A percentile compares a stretch with the other conserved stretches of the same genome.
Evolutionary conservation across 2,888 invertebrate genomes (phyloP).

Genomic region (Endomychus coccineus): DNA sequence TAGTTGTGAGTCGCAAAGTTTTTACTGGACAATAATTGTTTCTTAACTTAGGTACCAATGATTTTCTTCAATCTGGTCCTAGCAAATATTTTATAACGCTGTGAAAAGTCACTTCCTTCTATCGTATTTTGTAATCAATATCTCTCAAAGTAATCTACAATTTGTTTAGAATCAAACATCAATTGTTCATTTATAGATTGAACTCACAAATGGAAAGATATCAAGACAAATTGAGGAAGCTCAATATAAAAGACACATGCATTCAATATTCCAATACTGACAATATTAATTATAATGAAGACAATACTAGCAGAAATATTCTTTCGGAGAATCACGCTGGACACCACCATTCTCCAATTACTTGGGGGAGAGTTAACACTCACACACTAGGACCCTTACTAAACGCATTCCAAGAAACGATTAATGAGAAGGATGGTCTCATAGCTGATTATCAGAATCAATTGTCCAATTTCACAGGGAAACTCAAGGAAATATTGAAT

Average conservation of each 20-base stretch:
- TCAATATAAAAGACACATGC: conserved; percentile 24
- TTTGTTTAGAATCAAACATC: no score
- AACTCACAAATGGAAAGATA: conserved; percentile 72
- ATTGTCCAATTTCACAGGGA: conserved; percentile 62
- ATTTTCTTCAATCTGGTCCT: no score
- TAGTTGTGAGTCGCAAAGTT: no score
- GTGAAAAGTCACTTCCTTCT: no score
- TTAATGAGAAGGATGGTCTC: conserved; percentile 67
- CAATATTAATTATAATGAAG: conserved; percentile 14
- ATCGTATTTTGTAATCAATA: no score
- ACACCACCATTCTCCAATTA: conserved; percentile 43
- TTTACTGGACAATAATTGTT: no score
- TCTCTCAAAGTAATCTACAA: no score
- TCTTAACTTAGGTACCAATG: no score
- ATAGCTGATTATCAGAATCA: conserved; percentile 64
- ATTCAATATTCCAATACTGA: conserved; percentile 14
- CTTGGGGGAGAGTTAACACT: conserved; percentile 52
- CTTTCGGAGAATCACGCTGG: conserved; percentile 37
- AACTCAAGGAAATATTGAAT: conserved; percentile 58
- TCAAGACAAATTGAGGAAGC: conserved; percentile 59
- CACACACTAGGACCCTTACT: conserved; percentile 65
- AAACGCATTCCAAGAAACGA: conserved; percentile 71
- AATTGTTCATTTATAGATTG: conserved; percentile 53
- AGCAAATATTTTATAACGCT: no score
- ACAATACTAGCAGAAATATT: conserved; percentile 14